phyloP scores from a whole-genome alignment of 2,797 vertebrate genomes.

The Morus bassanus region DNA sequence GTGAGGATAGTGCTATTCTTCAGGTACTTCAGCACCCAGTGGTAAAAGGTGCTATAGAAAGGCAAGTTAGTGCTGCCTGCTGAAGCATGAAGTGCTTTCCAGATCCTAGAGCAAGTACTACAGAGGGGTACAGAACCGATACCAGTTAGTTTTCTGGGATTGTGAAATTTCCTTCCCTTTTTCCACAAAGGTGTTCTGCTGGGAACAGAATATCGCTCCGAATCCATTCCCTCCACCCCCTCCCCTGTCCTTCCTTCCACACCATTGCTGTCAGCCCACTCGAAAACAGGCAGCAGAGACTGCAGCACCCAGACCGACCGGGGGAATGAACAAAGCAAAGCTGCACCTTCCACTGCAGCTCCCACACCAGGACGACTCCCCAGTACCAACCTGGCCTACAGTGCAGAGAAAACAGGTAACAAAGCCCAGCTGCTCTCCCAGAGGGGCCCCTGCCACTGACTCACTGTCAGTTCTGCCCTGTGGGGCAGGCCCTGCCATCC shows the following conservation, averaged over 20 bases:
- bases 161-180: background rate
- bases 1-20: background rate
- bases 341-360: slow-evolving; percentile 56
- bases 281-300: slow-evolving; percentile 94
- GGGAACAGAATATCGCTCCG: slow-evolving; percentile 89
- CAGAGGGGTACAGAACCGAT: background rate
- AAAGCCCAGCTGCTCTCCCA: background rate
- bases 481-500: background rate
- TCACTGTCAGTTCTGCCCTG: background rate
- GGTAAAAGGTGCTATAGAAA: background rate
- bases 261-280: slow-evolving; percentile 86
- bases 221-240: slow-evolving; percentile 92
- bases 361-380: slow-evolving; percentile 79
- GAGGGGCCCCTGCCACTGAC: background rate
- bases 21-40: background rate
- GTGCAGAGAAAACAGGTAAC: slow-evolving; percentile 87
- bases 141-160: background rate
- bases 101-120: background rate
- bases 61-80: background rate
- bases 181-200: slow-evolving; percentile 85
- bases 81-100: background rate
- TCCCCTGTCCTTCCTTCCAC: slow-evolving; percentile 91
- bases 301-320: slow-evolving; percentile 97
- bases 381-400: slow-evolving; percentile 83
- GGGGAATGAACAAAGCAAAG: slow-evolving; percentile 83